phyloP scores from a whole-genome alignment of 1,140 invertebrate genomes.

The Pygmarrhopalites habei region DNA sequence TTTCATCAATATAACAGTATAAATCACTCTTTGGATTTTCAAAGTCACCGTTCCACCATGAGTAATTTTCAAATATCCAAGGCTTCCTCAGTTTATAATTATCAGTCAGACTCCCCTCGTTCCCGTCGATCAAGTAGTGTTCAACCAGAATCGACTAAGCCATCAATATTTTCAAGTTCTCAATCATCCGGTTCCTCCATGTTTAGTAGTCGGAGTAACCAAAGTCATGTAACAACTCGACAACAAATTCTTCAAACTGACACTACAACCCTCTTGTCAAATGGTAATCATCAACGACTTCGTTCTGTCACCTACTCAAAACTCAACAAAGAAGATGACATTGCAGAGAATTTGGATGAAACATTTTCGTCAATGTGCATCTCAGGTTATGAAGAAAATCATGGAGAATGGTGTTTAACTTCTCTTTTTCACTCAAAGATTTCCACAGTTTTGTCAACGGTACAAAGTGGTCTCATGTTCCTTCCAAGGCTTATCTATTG shows the following conservation, averaged over 20 bases:
- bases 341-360: no score
- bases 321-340: neutral
- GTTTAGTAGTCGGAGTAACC: neutral
- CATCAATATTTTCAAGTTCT: no score
- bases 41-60: neutral
- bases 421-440: neutral
- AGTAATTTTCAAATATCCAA: neutral
- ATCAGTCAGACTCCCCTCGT: no score
- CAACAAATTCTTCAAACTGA: neutral
- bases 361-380: neutral
- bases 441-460: neutral
- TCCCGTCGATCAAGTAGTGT: no score
- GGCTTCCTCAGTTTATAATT: neutral
- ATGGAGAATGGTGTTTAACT: neutral
- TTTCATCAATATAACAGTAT: neutral
- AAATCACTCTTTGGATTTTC: neutral
- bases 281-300: neutral
- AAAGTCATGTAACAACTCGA: neutral
- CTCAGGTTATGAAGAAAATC: neutral
- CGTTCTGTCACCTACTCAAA: neutral
- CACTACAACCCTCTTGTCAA: neutral
- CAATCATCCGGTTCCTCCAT: no score
- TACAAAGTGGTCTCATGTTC: neutral
- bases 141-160: no score
- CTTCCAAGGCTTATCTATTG: conserved; percentile 10